phyloP scores from a whole-genome alignment of 2,888 invertebrate species.

The Diplazon laetatorius region DNA sequence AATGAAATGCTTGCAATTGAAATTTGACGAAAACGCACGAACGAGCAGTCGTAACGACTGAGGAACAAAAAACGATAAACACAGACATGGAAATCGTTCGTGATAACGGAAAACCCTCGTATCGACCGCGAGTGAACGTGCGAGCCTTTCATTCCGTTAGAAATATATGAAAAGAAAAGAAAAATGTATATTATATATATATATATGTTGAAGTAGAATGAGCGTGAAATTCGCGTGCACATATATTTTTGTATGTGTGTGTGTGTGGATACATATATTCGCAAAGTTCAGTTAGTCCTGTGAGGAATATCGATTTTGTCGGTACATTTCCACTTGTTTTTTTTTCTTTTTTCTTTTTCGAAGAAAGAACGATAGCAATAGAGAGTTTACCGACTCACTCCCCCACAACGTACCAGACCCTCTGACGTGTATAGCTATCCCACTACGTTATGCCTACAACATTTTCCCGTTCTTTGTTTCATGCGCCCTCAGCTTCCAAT shows the following conservation, averaged over 20 bases:
- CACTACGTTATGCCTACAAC: constrained; percentile 17
- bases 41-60: no score
- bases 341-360: no score
- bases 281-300: constrained; percentile 24
- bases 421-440: constrained; percentile 20
- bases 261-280: neutral
- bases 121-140: no score
- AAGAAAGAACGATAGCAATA: constrained; percentile 39
- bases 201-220: no score
- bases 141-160: no score
- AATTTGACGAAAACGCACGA: no score
- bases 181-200: no score
- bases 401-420: constrained; percentile 29
- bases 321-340: constrained; percentile 57
- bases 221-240: neutral
- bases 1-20: no score
- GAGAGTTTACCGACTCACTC: constrained; percentile 39
- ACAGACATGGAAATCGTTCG: no score
- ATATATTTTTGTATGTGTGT: neutral
- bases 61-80: no score
- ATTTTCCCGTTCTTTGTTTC: constrained; percentile 55
- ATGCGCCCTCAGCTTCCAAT: constrained; percentile 65
- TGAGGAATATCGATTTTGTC: constrained; percentile 53
- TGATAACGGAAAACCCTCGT: no score
- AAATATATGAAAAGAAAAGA: no score